Percentiles rank a stretch among this genome's conserved stretches.
These are phyloP conservation scores for Cecidostiba fungosa DNA, from an alignment of 2,888 invertebrate species.

Conservation along the genomic window DNA sequence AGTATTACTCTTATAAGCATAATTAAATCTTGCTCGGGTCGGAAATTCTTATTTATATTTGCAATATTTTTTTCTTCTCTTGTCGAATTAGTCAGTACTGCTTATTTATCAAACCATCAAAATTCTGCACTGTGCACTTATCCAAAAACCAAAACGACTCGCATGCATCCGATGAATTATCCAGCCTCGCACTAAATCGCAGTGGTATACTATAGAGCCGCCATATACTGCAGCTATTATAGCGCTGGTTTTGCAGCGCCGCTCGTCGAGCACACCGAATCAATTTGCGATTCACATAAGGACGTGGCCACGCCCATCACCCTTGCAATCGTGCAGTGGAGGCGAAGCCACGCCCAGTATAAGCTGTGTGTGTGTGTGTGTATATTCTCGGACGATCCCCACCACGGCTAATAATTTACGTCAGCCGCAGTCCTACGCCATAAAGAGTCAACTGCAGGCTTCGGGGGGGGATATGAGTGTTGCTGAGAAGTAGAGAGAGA, in stretches of 20 bases:
- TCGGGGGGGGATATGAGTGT: not conserved
- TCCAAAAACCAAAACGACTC: no score
- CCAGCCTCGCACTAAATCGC: not conserved
- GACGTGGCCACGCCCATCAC: constrained; percentile 73
- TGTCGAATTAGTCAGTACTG: no score
- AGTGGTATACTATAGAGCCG: not conserved
- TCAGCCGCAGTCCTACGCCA: constrained; percentile 77
- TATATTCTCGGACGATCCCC: constrained; percentile 15
- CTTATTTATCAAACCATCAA: no score
- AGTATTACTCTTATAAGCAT: no score
- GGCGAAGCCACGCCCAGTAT: constrained; percentile 43
- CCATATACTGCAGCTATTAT: not conserved
- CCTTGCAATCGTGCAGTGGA: constrained; percentile 35
- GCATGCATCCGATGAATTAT: no score
- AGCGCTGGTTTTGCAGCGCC: not conserved
- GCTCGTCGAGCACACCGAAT: no score
- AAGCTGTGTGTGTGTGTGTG: constrained; percentile 29
- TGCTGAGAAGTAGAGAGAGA: not conserved
- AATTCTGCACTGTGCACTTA: no score
- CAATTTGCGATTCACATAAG: constrained; percentile 29
- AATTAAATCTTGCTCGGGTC: no score
- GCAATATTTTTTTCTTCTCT: no score
- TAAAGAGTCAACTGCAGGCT: constrained; percentile 76
- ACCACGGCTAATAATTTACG: constrained; percentile 78
- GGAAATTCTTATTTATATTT: no score